Evolutionary conservation across 1,140 invertebrate species (phyloP).

Genomic region (Delia radicum): DNA sequence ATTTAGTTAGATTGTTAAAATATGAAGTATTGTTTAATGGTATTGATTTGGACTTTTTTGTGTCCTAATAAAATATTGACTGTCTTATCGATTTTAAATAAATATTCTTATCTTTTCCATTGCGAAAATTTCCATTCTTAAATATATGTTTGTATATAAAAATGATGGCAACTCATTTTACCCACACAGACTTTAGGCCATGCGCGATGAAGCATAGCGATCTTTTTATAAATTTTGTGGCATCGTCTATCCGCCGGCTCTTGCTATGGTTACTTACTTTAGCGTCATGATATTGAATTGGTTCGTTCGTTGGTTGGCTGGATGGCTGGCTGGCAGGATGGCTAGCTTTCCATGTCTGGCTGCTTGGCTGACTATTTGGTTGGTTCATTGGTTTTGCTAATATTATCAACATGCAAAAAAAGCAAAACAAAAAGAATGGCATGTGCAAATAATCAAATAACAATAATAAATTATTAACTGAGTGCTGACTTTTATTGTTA

Average conservation of each 20-base stretch:
- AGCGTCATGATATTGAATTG: not conserved
- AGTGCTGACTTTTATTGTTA: constrained; percentile 11
- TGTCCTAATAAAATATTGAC: too few species aligned
- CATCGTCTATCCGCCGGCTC: not conserved
- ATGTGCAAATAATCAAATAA: constrained; percentile 24
- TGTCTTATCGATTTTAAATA: too few species aligned
- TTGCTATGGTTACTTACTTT: not conserved
- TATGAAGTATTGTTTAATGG: too few species aligned
- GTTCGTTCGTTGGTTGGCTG: not conserved
- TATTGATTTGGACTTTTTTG: too few species aligned
- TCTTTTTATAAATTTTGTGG: not conserved
- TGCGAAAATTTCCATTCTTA: too few species aligned
- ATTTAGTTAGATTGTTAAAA: too few species aligned
- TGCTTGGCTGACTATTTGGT: not conserved
- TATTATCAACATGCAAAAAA: not conserved
- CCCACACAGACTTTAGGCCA: constrained; percentile 3
- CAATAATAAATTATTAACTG: not conserved
- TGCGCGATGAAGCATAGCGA: not conserved
- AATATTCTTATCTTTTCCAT: too few species aligned
- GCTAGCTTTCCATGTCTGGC: not conserved
- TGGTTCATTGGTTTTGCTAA: not conserved
- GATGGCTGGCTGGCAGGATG: not conserved
- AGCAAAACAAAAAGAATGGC: not conserved
- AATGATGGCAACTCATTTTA: not conserved
- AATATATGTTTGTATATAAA: too few species aligned